Evolutionary conservation across 2,888 invertebrate species (phyloP), one percentile per base, ranked within the genome.

Genomic region (Agrotis puta): DNA sequence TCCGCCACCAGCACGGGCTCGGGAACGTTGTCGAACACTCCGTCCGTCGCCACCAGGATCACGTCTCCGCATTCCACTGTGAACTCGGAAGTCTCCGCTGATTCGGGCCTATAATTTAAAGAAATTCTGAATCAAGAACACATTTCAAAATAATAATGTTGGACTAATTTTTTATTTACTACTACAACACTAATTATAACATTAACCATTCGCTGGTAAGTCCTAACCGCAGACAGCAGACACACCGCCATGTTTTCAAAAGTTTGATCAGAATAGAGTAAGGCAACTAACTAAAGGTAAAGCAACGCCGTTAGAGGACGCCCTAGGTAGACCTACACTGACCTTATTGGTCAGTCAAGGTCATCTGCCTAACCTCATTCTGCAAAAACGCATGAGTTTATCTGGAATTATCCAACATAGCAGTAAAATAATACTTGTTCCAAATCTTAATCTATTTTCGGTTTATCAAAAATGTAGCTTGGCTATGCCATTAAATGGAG

Each of bases 1-100:
- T 99, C 98, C 63, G 98, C 98, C 85, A 99, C 96, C 88, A 99
- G 97, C 91, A 99, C 97, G 83, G 98, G 97, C 88, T 99, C 99
- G 75, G 99, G 99, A 87, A 99, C 98, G 96, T 99, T 99, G 96
- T 99, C 99, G 96, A 99, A 99, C 69, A 99, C 98, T 66, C 99
- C 99, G 95, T 99, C 99, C 1, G 99, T 99, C 33, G 99, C 99
- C 67, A 99, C 97, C 51, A 99, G 97, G 88, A 99, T 98, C 65
- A 98, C 98, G 94, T 99, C 99, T 64, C 99, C 99, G 90, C 99
- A 98, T 93, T 98, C 98, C 64, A 98, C 98, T 3, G 97, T 97
- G 92, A 99, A 98, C 91, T 98, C 98, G 27, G 98, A 97, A 53
- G 98, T 98, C 81, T 98, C 98, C 24, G 99, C 99, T 62, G 98